Evolutionary conservation across 1,140 invertebrate genomes (phyloP), one percentile per base, ranked within the genome.

Genomic region (Campoletis sonorensis): DNA sequence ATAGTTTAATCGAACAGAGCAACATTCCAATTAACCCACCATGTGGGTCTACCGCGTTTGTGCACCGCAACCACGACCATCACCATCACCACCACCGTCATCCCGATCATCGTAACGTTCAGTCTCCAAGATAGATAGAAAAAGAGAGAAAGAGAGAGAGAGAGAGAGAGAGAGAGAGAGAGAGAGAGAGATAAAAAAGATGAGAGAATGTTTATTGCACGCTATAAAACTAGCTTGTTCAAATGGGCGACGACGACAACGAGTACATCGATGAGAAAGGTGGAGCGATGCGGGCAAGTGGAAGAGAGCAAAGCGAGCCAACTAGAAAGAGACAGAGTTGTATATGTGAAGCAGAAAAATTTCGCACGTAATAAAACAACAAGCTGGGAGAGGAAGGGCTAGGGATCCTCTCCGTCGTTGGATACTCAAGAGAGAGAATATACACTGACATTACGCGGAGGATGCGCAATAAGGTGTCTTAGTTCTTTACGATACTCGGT

Each of bases 331-430:
- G 27, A 78, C 33, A 18, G 76, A 77, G 76, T 67, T 26, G 18
- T n/a, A 78, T n/a, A 61, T 67, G 23, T 45, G 8, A 70, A 33
- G 45, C 40, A 85, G 84, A 89, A 90, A 87, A 89, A 90, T 89
- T 91, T 91, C 87, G 83, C 89, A 90, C 87, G 82, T 91, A 89
- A 89, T 91, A 91, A 91, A 90, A 85, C 84, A 86, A 83, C 75
- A 30, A 76, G 58, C 79, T 21, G 58, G 18, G 51, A 75, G 37
- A 76, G 58, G 80, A 27, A 61, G 18, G 51, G 49, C 71, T 45
- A 33, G 51, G 33, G 10, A 27, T 67, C 27, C 61, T 64, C 61
- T 23, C 15, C 23, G 61, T 23, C 23, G 61, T 64, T 64, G 23
- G 27, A 26, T 23, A 23, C 27, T 33, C 8, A 72, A 21, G 23